These are phyloP conservation scores for Apeira syringaria DNA, from an alignment of 2,888 invertebrate genomes.

Conservation along the genomic window DNA sequence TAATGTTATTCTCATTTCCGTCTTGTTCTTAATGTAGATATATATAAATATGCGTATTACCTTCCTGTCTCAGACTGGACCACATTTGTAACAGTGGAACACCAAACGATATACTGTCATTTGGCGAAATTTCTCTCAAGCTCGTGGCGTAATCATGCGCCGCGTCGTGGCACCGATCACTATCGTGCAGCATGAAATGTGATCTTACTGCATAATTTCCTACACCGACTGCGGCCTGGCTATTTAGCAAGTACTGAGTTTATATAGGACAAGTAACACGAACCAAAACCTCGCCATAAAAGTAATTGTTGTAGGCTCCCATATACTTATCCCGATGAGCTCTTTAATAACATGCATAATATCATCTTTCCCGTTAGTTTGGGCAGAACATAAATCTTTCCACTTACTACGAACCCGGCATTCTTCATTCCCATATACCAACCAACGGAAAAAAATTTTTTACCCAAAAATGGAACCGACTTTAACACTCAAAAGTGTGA, in stretches of 20 bases:
- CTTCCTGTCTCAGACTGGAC: conserved; percentile 3
- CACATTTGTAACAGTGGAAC: conserved; percentile 9
- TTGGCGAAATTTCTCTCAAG: conserved; percentile 23
- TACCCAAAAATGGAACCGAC: too few species aligned
- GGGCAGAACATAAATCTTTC: too few species aligned
- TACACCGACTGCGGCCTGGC: neutral
- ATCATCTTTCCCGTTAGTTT: too few species aligned
- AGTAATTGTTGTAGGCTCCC: too few species aligned
- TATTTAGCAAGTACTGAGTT: neutral
- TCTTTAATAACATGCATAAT: too few species aligned
- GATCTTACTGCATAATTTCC: conserved; percentile 12
- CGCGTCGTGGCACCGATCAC: conserved; percentile 22
- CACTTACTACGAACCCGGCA: too few species aligned
- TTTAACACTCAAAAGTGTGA: too few species aligned
- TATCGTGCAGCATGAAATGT: conserved; percentile 26
- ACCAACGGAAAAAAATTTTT: too few species aligned
- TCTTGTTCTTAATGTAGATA: conserved; percentile 6
- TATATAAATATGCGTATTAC: neutral
- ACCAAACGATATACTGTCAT: conserved; percentile 16
- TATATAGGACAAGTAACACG: too few species aligned
- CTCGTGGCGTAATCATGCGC: conserved; percentile 21
- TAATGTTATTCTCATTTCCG: conserved; percentile 11
- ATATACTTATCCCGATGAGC: too few species aligned
- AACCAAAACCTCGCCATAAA: too few species aligned
- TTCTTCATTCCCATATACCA: too few species aligned